Base-by-base conservation (phyloP, 1,140 invertebrate genomes). In the Drosophila bipectinata region DNA sequence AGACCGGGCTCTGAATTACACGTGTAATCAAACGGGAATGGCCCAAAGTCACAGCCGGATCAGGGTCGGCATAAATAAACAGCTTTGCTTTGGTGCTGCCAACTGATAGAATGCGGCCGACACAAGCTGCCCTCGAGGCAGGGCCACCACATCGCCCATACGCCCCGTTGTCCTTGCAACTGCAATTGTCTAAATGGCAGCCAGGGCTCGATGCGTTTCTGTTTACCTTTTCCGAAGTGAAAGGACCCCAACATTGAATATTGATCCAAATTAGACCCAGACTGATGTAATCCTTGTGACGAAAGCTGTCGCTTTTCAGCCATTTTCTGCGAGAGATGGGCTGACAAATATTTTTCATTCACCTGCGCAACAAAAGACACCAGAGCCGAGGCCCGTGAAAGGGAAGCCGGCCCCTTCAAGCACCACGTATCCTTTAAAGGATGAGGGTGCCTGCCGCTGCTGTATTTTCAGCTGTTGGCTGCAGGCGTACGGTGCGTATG, bases 281-380 rank as follows among this genome's bases (percentile, higher is more conserved):
- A 34, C 9, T 37, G 67, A 53, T 72, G 47, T 60, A 41, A 64
- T 56, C 15, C 12, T 56, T 53, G 63, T 67, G 73, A 76, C 72
- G 76, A 72, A 67, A 44, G n/a, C 9, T 18, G 41, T 44, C 15
- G 5, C 15, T 18, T 44, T 18, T 37, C 52, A 41, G 49, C 68
- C 72, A 81, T 81, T 77, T 81, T 74, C 79, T 49, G 48, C 52
- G 12, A 71, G 57, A 52, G 45, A 15, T 51, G 54, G 37, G n/a
- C 18, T 61, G 60, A 72, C 68, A 84, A 85, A 85, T 80, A 84
- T 84, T 84, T 67, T 84, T 58, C 57, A 47, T 61, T 45, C 37
- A 55, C 32, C 37, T 68, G 67, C 61, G 44, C 37, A 76, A 79
- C 79, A 72, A 83, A 66, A 79, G 75, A 55, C 55, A 18, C 18